Base-by-base conservation (phyloP, 2,113 vertebrate species). In the Lathamus discolor region DNA sequence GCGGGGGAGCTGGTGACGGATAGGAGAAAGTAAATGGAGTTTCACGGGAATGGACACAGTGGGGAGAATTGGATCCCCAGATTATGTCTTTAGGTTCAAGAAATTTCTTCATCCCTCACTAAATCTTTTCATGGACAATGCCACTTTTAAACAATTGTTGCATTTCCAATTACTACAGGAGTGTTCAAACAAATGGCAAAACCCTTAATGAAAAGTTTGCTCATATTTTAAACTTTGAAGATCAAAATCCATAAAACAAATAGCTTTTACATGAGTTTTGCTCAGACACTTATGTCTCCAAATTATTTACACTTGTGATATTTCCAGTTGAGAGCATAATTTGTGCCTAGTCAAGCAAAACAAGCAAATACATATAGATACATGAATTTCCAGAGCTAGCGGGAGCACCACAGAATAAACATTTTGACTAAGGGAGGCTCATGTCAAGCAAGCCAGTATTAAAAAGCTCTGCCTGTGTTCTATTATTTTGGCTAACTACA, bases 21-120 rank as follows among this genome's bases (percentile, higher is more conserved):
- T 93, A 94, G 97, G 97, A 95, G 93, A 96, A 94, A 97, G 97
- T 97, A 97, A 98, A 98, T 98, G 98, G 97, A 96, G 97, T 98
- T 98, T 98, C 98, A 98, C 97, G 96, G 97, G 98, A 98, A 98
- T 97, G 97, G 98, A 98, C 97, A 98, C 98, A 97, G 98, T 98
- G 97, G 97, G 97, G 98, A 98, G 98, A 98, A 98, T 98, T 98
- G 98, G 98, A 98, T 98, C 98, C 98, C 98, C 98, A 98, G 98
- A 98, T 98, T 98, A 98, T 97, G 98, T 97, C 98, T 98, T 98
- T 98, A 96, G 97, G 97, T 98, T 98, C 98, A 98, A 98, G 98
- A 98, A 98, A 98, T 98, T 98, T 98, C 98, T 98, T 98, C 98
- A 98, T 98, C 98, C 98, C 98, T 98, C 98, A 98, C 98, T 98